Evolutionary conservation across 2,888 invertebrate species (phyloP), one percentile per base, ranked within the genome.

Genomic region (Cosmia trapezina): DNA sequence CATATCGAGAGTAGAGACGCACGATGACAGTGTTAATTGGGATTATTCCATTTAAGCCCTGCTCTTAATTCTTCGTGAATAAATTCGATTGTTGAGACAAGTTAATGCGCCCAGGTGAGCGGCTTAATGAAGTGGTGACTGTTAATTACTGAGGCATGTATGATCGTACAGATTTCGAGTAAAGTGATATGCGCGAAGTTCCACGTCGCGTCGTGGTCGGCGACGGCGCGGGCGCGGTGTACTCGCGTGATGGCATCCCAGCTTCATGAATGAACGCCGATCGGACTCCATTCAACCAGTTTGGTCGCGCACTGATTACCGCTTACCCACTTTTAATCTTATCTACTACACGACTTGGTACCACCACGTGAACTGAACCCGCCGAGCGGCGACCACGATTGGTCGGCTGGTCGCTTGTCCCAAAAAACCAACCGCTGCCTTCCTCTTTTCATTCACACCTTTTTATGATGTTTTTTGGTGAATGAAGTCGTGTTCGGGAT

Each of bases 401-500:
- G 90, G 89, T 74, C 89, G 87, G 83, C 85, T 85, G 83, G 80
- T 76, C 88, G 84, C 80, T 85, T 87, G 88, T 83, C 81, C 90
- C 88, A 93, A 93, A 95, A 95, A 95, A 95, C 94, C 91, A 91
- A 90, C 86, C 91, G 89, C 90, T 90, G 92, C 92, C 94, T 93
- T 93, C 94, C 94, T 93, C 93, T 92, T 91, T 94, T 91, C 96
- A 96, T 96, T 96, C 96, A 96, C 95, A 95, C 96, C 94, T 96
- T 96, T 96, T 96, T 96, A 91, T 89, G 79, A 87, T 87, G 87
- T 93, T 96, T 95, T 95, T 94, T 94, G 92, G 91, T 95, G 95
- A 96, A 95, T 95, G 96, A 95, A 96, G 95, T 96, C 96, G 95
- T 96, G 95, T 96, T 94, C 93, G 93, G 93, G 94, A 95, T 96